Evolutionary conservation across 2,113 vertebrate genomes (phyloP), one percentile per base, ranked within the genome.

Genomic region (Coptodon rendalli): DNA sequence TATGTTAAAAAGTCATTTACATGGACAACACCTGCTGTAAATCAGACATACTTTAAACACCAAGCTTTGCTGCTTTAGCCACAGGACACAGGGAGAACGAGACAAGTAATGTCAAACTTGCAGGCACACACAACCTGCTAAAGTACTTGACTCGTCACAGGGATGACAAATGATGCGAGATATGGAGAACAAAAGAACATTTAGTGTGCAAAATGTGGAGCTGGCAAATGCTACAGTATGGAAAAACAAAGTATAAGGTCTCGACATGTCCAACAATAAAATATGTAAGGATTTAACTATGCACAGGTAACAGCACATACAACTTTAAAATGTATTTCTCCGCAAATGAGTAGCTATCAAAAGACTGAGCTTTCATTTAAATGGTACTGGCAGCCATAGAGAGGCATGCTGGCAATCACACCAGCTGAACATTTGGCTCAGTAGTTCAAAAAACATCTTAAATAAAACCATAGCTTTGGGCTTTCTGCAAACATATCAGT

Each of bases 41-140:
- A 91, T 93, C 92, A 86, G 83, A 43, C 61, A 85, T 9, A 86
- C 87, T 91, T 94, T 84, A 90, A 89, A 86, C 61, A 40, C 48
- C 43, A 82, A 87, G 79, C 40, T 56, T n/a, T 43, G 53, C 88
- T 31, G 56, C 53, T 48, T 45, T 45, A 87, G 45, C 76, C 73
- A 56, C 45, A 53, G 66, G 82, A 90, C 45, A 53, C 73, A 6
- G 86, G 27, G 80, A 68, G 88, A 83, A 10, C 43, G 79, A 87
- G 40, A 78, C 83, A 81, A 34, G 61, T 43, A 59, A 5, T 13
- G 12, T 83, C 86, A 89, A 79, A 84, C 34, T 54, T 61, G 90
- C 50, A 87, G 76, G 7, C 63, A 7, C 81, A 24, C 38, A 43
- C 82, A 78, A 86, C 84, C 87, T 92, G 91, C 76, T 78, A 89